Base-by-base conservation (phyloP, 2,888 invertebrate species). In the Ormyrus labotus region DNA sequence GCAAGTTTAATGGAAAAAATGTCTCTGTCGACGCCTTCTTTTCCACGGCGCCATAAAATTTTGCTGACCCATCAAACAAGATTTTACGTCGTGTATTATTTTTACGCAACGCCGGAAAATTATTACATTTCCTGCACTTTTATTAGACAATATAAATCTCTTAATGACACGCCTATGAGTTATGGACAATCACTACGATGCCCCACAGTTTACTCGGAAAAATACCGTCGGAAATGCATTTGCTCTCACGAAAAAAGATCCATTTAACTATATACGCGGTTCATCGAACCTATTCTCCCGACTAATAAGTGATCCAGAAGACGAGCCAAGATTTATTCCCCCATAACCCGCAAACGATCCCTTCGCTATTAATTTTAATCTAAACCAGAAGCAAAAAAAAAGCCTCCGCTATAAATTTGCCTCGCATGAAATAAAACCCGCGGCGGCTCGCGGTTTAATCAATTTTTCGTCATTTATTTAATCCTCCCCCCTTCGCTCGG, bases 401-500 rank as follows among this genome's bases (percentile, higher is more conserved):
- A 19, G 19, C 19, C 1, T 19, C 2, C 47, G 19, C 57, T n/a
- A 78, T 78, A 58, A 70, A 71, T 13, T 65, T 50, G 10, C 10
- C 19, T 60, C 53, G 13, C 5, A 63, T 57, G 19, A n/a, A 64
- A 47, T 50, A n/a, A 57, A n/a, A 9, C 19, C 60, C 9, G 13
- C 8, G 45, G 4, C 45, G 1, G n/a, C 19, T 19, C 34, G 8
- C 53, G 19, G 19, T 34, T 10, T 57, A 78, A 64, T 78, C 55
- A 70, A 65, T 71, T 70, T 65, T 65, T 65, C 71, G 10, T 71
- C 51, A 70, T 19, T 70, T 71, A 71, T 65, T 78, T 71, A 65
- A 78, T 71, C 64, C 65, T 5, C 68, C 6, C 48, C 34, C 61
- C 55, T 47, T 10, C 6, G 34, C 47, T 45, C 6, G 13, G 50